Base-by-base conservation (phyloP, 2,888 invertebrate species). In the Orthosia cruda region DNA sequence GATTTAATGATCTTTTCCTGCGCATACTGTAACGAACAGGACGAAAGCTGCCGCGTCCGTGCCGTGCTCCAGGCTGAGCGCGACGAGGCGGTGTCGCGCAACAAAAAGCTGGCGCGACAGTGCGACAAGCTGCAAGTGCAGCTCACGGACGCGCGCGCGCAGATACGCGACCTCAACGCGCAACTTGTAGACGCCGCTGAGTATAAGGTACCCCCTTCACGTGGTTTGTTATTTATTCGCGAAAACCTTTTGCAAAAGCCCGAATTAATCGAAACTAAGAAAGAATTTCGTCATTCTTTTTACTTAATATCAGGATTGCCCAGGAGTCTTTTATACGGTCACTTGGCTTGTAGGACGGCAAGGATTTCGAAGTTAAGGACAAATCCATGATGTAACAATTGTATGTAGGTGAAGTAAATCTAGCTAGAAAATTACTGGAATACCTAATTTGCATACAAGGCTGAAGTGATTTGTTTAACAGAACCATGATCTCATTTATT, bases 181-280 rank as follows among this genome's bases (percentile, higher is more conserved):
- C 99, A 99, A 91, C 94, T 99, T 13, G 97, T 98, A 0, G 98
- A 99, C 92, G 98, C 98, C 1, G 98, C 98, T 0, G 98, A 99
- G 90, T 98, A 98, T 91, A 99, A 99, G 97, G 98, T 98, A 92
- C 7, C 1, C 40, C 40, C 40, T 40, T 1, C 1, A 40, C 9
- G 40, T 40, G 40, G 40, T 40, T 9, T 40, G 40, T 40, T 40
- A 40, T 9, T 0, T 40, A 9, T 9, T 9, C 40, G 40, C 1
- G 40, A 40, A 9, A 40, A 9, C 40, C 40, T 40, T 40, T 40
- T 40, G 40, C 32, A 40, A 40, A 40, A 40, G 1, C 40, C 40
- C 9, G 40, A 9, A 9, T 40, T 40, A 40, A 9, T 40, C 9
- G 40, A 40, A 40, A 40, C 40, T 9, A 40, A 40, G 5, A 32